phyloP scores from a whole-genome alignment of 2,113 vertebrate genomes.

The Pionites leucogaster region DNA sequence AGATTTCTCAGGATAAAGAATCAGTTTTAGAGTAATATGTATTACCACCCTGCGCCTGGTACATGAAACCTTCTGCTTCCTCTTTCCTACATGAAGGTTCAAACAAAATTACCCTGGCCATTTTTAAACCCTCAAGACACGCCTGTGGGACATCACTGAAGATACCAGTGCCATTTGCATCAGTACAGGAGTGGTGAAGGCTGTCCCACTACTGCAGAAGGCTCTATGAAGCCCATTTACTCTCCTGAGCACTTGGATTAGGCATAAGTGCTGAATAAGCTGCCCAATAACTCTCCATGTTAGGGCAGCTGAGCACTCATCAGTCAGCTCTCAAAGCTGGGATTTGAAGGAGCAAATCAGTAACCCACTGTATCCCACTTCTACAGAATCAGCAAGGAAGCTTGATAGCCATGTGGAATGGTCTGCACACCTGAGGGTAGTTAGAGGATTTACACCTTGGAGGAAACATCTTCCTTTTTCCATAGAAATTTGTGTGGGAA shows the following conservation, averaged over 20 bases:
- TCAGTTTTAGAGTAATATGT: neutral
- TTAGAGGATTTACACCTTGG: neutral
- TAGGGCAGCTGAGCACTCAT: neutral
- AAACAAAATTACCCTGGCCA: neutral
- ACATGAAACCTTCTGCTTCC: neutral
- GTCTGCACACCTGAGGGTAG: neutral
- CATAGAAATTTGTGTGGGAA: neutral
- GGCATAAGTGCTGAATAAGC: neutral
- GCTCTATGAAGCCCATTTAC: neutral
- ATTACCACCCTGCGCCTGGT: neutral
- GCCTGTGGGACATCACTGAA: neutral
- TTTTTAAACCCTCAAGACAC: neutral
- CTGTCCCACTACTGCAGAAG: neutral
- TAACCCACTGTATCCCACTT: neutral
- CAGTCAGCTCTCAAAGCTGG: neutral
- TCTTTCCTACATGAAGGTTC: neutral
- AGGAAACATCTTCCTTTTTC: neutral
- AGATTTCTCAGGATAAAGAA: neutral
- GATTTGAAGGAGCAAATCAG: neutral
- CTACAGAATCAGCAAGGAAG: neutral
- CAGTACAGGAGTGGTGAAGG: neutral
- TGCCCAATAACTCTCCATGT: accelerated
- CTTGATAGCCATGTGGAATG: neutral
- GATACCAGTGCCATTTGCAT: neutral
- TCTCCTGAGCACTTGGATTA: neutral